Evolutionary conservation across 2,797 vertebrate genomes (phyloP), one percentile per base, ranked within the genome.

Genomic region (Craterocephalus amniculus): DNA sequence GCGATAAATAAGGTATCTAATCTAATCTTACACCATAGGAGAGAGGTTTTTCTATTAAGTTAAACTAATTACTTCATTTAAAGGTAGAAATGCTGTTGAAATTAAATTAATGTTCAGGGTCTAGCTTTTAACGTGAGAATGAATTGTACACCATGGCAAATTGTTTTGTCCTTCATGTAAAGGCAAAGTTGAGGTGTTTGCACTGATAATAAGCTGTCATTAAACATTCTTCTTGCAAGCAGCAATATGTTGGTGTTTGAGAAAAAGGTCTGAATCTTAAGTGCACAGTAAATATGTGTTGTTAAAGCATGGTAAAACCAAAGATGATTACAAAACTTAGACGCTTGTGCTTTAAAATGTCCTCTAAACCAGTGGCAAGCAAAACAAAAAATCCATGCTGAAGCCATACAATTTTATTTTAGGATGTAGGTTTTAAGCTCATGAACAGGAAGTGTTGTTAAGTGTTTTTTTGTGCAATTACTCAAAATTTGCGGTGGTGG

Each of bases 181-280:
- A 80, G 72, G 27, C 71, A 71, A 68, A 76, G 34, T 59, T 20
- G 40, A 74, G 64, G 38, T 27, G 32, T 87, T 83, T 80, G 65
- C 58, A 22, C 58, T 67, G 67, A 70, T 67, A 52, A 32, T 27
- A 16, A 35, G 18, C 54, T 52, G 69, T 74, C 35, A 45, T 74
- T 29, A 73, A 83, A 78, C 58, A 59, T 81, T 60, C 74, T 66
- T 32, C 66, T 72, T 78, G 72, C 64, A 73, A 70, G 66, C 72
- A 71, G 59, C 29, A 6, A 58, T 79, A 81, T 88, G 83, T 86
- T 54, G 78, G 70, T 72, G 76, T 79, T 71, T 79, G 84, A 84
- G 45, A 61, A 76, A 43, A 78, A 38, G 51, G 45, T 43, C 61
- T 63, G 66, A 70, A 68, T 72, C 12, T 52, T 81, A 77, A n/a